A percentile compares a stretch with the other conserved stretches of the same genome.
phyloP scores from a whole-genome alignment of 2,888 invertebrate species.

The Drosophila percnosoma region DNA sequence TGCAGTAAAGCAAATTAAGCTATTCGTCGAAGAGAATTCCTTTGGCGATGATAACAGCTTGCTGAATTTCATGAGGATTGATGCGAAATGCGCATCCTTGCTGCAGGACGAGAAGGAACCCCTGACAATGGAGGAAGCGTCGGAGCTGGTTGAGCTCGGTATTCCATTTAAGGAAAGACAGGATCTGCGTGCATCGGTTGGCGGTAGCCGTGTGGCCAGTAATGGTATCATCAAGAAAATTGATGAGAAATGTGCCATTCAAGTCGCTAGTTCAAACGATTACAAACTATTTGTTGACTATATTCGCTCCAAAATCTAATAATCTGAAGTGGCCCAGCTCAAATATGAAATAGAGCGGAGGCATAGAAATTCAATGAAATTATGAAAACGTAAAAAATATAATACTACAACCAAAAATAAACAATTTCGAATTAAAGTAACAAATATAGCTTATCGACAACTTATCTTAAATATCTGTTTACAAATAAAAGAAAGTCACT shows the following conservation, averaged over 20 bases:
- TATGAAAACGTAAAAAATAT: background rate
- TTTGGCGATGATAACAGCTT: background rate
- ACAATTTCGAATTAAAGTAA: background rate
- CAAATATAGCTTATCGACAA: background rate
- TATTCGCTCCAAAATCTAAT: no score
- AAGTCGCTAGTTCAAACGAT: background rate
- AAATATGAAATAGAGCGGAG: background rate
- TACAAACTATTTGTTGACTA: no score
- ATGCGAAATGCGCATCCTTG: background rate
- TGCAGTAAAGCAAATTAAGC: background rate
- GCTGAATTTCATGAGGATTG: background rate
- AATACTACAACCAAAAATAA: background rate
- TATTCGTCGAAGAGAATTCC: background rate
- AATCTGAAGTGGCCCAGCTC: no score
- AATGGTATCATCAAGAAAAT: constrained; percentile 8
- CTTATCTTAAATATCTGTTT: no score
- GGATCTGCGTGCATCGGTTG: background rate
- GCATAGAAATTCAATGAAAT: background rate
- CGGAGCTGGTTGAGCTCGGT: background rate
- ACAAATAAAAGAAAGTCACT: no score
- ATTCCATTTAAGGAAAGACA: background rate
- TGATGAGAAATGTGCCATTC: background rate
- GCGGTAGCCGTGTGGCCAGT: background rate
- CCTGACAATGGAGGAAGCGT: background rate
- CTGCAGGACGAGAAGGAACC: background rate